Evolutionary conservation across 2,797 vertebrate species (phyloP).

Genomic region (Poliocrania exsul): DNA sequence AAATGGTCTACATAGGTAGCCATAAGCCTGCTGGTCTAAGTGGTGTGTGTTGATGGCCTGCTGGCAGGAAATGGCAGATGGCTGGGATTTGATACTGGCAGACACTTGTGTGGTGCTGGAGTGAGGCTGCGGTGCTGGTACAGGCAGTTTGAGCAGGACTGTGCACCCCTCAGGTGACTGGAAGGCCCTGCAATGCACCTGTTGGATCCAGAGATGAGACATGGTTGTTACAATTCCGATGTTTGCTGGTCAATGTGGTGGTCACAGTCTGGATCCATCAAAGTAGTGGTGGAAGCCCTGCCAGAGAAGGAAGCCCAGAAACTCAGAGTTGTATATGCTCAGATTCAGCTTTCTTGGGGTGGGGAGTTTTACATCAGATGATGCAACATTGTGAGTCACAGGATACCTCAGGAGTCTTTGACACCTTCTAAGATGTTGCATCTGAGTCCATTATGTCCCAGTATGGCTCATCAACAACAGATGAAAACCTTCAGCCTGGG

Average conservation of each 20-base stretch:
- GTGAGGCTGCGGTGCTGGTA: background rate
- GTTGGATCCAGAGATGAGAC: background rate
- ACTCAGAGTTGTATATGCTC: background rate
- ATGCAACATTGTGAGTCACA: background rate
- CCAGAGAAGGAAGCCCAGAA: background rate
- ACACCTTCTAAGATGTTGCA: background rate
- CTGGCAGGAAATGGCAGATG: background rate
- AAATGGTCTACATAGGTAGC: background rate
- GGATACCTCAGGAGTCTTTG: background rate
- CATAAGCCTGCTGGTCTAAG: background rate
- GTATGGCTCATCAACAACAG: background rate
- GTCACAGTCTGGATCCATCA: background rate
- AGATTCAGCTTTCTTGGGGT: background rate
- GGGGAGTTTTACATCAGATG: background rate
- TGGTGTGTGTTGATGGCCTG: background rate
- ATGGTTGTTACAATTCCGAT: background rate
- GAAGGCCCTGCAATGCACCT: background rate
- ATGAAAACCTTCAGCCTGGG: background rate
- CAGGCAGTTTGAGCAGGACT: background rate
- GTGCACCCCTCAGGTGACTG: background rate
- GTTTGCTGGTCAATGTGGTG: background rate
- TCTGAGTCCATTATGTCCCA: background rate
- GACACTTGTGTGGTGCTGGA: background rate
- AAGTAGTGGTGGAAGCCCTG: background rate
- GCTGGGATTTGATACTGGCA: background rate